Conservation (phyloP, 2,888 invertebrate genomes). For the Mesorhabditis belari region DNA sequence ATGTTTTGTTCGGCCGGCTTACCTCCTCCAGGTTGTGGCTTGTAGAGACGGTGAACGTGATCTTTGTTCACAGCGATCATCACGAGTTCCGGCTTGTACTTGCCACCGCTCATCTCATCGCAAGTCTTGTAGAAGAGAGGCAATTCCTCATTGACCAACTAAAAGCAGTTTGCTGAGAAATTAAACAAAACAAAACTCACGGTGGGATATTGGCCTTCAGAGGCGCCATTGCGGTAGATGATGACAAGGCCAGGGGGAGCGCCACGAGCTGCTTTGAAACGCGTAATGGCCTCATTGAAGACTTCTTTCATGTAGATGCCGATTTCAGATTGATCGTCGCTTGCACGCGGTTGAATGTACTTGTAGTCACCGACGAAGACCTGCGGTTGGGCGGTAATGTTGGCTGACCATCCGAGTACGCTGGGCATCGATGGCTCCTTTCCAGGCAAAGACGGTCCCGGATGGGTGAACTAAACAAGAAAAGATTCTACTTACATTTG, state of each 20-base stretch:
- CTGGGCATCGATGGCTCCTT: constrained; percentile 1
- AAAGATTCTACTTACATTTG: too few species aligned
- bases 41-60: background rate
- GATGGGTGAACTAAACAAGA: background rate
- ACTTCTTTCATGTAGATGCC: constrained; percentile 5
- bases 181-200: constrained; percentile 2
- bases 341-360: constrained; percentile 6
- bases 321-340: constrained; percentile 1
- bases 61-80: background rate
- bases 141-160: background rate
- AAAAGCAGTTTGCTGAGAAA: background rate
- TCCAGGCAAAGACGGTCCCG: background rate
- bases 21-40: background rate
- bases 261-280: background rate
- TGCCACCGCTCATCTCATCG: background rate
- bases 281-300: constrained; percentile 1
- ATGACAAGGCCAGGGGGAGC: constrained; percentile 1
- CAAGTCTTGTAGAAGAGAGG: background rate
- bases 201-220: constrained; percentile 10
- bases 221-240: constrained; percentile 15
- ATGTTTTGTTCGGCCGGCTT: constrained; percentile 7
- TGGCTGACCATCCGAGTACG: constrained; percentile 18
- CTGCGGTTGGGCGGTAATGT: constrained; percentile 11
- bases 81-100: background rate
- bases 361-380: constrained; percentile 19